These are phyloP conservation scores for Gymnocheta viridis DNA, from an alignment of 2,888 invertebrate genomes.

Conservation along the genomic window DNA sequence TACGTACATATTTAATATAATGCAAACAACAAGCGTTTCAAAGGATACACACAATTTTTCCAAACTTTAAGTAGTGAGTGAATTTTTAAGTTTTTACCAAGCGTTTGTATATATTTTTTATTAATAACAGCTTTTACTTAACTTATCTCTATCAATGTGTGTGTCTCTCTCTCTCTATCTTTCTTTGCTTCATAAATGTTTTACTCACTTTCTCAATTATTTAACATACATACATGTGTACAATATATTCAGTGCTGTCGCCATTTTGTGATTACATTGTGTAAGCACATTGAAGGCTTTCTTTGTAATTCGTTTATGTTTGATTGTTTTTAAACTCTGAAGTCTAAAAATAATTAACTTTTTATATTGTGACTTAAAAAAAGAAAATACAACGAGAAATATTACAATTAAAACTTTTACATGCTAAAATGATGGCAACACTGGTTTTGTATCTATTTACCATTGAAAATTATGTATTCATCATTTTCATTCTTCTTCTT, in stretches of 20 bases:
- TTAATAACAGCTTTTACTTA: slow-evolving; percentile 34
- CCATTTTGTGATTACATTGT: slow-evolving; percentile 25
- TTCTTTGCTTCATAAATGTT: neutral
- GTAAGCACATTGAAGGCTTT: neutral
- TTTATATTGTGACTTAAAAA: neutral
- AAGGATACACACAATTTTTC: slow-evolving; percentile 45
- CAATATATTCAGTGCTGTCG: slow-evolving; percentile 15
- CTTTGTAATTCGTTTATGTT: neutral
- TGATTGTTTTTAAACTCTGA: neutral
- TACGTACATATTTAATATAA: neutral
- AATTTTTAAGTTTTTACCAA: slow-evolving; percentile 26
- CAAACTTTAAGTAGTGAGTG: slow-evolving; percentile 46
- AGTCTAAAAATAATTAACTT: neutral
- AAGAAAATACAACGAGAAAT: neutral
- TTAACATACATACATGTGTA: neutral
- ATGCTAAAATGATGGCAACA: slow-evolving; percentile 33
- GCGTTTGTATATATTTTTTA: neutral
- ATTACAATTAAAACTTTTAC: neutral
- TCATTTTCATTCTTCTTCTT: slow-evolving; percentile 1
- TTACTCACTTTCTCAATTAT: slow-evolving; percentile 5
- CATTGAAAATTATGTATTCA: slow-evolving; percentile 13
- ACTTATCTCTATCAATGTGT: neutral
- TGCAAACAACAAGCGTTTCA: neutral
- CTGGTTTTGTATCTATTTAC: slow-evolving; percentile 1
- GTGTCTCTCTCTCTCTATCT: neutral